Evolutionary conservation across 2,113 vertebrate species (phyloP).

Genomic region (Alouatta palliata): DNA sequence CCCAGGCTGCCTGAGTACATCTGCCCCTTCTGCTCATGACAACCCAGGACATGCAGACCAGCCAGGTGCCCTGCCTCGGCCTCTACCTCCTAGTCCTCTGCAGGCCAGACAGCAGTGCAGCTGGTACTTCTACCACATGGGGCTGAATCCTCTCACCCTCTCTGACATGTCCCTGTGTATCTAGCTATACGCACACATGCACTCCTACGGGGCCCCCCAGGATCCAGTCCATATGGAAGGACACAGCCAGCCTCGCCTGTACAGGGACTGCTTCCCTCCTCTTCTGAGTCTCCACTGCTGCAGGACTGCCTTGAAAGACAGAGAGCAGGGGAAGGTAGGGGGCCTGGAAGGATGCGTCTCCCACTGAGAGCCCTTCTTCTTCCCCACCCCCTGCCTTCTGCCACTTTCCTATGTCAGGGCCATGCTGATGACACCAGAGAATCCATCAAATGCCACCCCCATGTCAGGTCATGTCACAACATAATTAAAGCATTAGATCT

Average conservation of each 20-base stretch:
- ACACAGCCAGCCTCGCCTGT: background rate
- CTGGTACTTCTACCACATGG: background rate
- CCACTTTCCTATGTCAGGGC: conserved; percentile 83
- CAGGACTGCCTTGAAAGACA: background rate
- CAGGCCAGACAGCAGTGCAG: background rate
- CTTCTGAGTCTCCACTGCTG: background rate
- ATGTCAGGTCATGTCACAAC: conserved; percentile 89
- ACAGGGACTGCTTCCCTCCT: background rate
- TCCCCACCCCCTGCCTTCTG: conserved; percentile 63
- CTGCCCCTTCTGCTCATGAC: background rate
- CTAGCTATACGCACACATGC: background rate
- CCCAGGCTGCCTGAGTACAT: background rate
- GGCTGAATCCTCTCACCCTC: background rate
- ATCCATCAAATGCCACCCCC: conserved; percentile 84
- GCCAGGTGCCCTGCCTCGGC: background rate
- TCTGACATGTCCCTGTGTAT: background rate
- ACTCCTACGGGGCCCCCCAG: background rate
- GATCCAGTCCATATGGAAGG: background rate
- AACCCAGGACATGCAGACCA: background rate
- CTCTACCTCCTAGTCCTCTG: background rate
- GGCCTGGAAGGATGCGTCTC: conserved; percentile 60
- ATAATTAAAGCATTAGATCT: conserved; percentile 88
- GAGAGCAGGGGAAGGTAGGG: conserved; percentile 21
- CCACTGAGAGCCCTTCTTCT: conserved; percentile 42
- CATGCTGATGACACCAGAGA: conserved; percentile 75